A percentile compares a stretch with the other conserved stretches of the same genome.
phyloP scores from a whole-genome alignment of 2,888 invertebrate genomes.

The Caenorhabditis doughertyi region DNA sequence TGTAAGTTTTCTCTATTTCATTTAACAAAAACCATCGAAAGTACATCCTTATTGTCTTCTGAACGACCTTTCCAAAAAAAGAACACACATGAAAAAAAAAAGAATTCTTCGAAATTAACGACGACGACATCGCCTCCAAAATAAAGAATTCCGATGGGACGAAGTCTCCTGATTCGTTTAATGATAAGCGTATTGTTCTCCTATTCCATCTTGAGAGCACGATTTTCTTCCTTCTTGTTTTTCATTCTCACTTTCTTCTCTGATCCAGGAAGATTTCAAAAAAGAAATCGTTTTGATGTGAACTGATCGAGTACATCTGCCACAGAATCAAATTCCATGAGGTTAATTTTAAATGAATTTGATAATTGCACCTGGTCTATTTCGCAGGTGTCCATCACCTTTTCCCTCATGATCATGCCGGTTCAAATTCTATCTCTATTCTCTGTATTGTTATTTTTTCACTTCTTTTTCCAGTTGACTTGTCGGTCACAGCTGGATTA shows the following conservation, averaged over 20 bases:
- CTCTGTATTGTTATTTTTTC: constrained; percentile 5
- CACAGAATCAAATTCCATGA: background rate
- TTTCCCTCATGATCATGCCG: constrained; percentile 18
- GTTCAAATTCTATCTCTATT: constrained; percentile 31
- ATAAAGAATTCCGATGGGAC: constrained; percentile 39
- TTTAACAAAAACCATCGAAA: no score
- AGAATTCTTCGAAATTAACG: constrained; percentile 22
- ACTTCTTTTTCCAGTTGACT: constrained; percentile 20
- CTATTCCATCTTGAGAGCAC: background rate
- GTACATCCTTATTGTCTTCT: constrained; percentile 31
- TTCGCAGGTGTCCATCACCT: constrained; percentile 39
- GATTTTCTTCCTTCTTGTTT: background rate
- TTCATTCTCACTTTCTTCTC: background rate
- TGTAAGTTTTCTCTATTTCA: constrained; percentile 71
- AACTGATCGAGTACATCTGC: constrained; percentile 12
- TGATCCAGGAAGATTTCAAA: background rate
- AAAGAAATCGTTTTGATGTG: background rate
- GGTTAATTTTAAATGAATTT: constrained; percentile 23
- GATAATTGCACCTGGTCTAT: constrained; percentile 41
- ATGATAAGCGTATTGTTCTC: constrained; percentile 35
- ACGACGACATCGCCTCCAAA: background rate
- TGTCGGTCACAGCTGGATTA: constrained; percentile 44
- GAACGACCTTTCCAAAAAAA: constrained; percentile 34
- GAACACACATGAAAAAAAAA: constrained; percentile 10
- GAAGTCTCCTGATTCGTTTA: constrained; percentile 7